Base-by-base conservation (phyloP, 2,113 vertebrate genomes). In the Lampris megalopsis region DNA sequence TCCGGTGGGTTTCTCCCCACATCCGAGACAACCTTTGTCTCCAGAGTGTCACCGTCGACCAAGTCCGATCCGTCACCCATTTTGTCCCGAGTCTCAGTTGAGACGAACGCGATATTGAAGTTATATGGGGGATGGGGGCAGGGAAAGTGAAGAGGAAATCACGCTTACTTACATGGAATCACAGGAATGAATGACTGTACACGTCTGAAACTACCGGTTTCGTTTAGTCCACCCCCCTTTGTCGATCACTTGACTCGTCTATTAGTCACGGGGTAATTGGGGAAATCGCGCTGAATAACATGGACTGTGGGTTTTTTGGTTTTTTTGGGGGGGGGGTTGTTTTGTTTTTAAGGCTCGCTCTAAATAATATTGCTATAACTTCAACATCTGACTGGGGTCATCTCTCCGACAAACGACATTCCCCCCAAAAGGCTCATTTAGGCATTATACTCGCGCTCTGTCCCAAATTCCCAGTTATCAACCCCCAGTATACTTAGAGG, bases 381-480 rank as follows among this genome's bases (percentile, higher is more conserved):
- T 13, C 50, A 9, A 10, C 7, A 10, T 7, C 49, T 1, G 10
- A 50, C 24, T 63, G 50, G 8, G 2, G 8, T 71, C 43, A 59
- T 40, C 45, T 49, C 45, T 49, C 37, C 45, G 1, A 43, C 38
- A 63, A 81, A 52, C 52, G 78, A 67, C 36, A 1, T 45, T 57
- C 36, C 71, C 43, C 7, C 13, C 37, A n/a, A 6, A 64, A 71
- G 24, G 36, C 37, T 54, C n/a, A 71, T 58, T 64, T 8, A 59
- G 24, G 24, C 24, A 24, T 24, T 0, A 50, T 68, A 53, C 11
- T 69, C 45, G 24, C 68, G 50, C 63, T 57, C 54, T 40, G 36
- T 57, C 58, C 77, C 65, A 82, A 74, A 63, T 24, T 72, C 38
- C 45, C 63, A 3, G 73, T 49, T 54, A 60, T 68, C 9, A 50